Conservation (phyloP, 2,113 vertebrate species). For the Stictonetta naevosa region DNA sequence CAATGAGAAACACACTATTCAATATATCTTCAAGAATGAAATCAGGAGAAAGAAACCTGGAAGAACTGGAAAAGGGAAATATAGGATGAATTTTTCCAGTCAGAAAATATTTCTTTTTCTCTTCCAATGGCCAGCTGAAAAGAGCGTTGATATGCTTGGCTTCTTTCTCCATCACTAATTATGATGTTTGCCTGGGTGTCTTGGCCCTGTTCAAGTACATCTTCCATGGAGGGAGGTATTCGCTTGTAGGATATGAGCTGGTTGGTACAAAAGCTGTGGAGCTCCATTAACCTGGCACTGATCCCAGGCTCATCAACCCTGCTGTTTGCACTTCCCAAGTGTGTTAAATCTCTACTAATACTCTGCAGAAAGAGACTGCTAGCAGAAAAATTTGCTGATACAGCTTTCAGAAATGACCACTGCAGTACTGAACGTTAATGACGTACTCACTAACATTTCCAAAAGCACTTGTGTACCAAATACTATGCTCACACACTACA, state of each 20-base stretch:
- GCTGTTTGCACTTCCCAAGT: constrained; percentile 35
- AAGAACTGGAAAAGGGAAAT: not conserved
- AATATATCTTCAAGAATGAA: not conserved
- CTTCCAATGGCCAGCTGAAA: not conserved
- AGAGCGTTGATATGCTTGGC: not conserved
- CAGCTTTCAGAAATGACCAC: constrained; percentile 27
- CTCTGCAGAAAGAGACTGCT: constrained; percentile 21
- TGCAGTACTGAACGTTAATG: not conserved
- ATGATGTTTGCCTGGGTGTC: not conserved
- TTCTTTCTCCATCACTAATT: not conserved
- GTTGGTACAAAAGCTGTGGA: not conserved
- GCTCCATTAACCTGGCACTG: constrained; percentile 7
- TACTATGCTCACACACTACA: not conserved
- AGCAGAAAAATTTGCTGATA: constrained; percentile 33
- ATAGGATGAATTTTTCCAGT: not conserved
- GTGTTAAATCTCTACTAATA: constrained; percentile 16
- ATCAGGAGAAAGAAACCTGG: not conserved
- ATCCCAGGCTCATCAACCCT: not conserved
- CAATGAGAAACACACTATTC: not conserved
- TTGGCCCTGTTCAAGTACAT: not conserved
- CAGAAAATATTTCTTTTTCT: not conserved
- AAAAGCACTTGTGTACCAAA: not conserved
- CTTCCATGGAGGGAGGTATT: not conserved
- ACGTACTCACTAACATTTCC: not conserved
- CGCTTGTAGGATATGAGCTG: not conserved